These are phyloP conservation scores for Dysidea cf. avara DNA, from an alignment of 37 sponge, comb jelly and placozoan genomes.

Conservation along the genomic window DNA sequence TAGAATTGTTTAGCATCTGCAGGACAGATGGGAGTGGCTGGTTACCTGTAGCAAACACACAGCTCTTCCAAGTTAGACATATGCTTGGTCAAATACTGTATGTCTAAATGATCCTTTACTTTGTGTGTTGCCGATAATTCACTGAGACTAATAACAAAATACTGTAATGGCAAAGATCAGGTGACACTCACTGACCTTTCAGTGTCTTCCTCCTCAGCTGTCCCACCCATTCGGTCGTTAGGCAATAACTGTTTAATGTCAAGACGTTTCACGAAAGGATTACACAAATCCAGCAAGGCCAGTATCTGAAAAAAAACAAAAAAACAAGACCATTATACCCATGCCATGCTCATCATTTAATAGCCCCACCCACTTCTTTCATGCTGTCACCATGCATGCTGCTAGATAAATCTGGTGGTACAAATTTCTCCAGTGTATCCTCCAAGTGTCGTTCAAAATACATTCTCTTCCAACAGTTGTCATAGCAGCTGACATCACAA, in stretches of 20 bases:
- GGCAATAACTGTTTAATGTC: conserved; percentile 79
- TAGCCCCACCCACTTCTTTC: conserved; percentile 33
- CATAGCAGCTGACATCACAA: conserved; percentile 77
- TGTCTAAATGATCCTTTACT: conserved; percentile 73
- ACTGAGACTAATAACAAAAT: too few species aligned
- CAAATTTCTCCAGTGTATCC: conserved; percentile 78
- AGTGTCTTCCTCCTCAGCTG: conserved; percentile 62
- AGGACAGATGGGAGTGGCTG: neutral
- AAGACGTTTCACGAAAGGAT: conserved; percentile 68
- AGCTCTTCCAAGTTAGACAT: conserved; percentile 71
- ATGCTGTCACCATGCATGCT: neutral
- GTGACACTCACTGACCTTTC: conserved; percentile 68
- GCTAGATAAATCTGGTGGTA: conserved; percentile 61
- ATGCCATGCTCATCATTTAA: neutral
- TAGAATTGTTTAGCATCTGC: neutral
- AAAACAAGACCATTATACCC: neutral
- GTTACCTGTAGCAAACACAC: conserved; percentile 76
- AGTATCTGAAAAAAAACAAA: conserved; percentile 50
- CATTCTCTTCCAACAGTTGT: conserved; percentile 90
- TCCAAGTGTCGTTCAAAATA: conserved; percentile 86
- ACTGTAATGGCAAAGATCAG: too few species aligned
- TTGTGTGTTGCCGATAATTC: too few species aligned
- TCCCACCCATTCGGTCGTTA: conserved; percentile 14
- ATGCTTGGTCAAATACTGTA: conserved; percentile 42
- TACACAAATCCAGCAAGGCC: conserved; percentile 63